Conservation (phyloP, 2,113 vertebrate species). For the Heterotilapia buettikoferi region DNA sequence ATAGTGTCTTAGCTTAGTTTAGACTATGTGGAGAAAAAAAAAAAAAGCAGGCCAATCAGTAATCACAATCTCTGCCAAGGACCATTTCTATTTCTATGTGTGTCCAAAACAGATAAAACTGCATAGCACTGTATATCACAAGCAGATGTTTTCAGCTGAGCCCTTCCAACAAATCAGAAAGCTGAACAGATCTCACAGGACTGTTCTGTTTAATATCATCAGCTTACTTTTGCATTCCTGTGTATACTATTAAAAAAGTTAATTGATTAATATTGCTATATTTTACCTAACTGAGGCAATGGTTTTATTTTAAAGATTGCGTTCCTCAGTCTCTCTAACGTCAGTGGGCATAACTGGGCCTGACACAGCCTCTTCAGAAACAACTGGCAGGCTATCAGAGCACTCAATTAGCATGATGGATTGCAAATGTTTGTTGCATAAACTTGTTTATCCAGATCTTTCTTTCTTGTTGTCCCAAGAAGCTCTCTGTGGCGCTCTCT, state of each 20-base stretch:
- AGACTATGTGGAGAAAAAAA: not conserved
- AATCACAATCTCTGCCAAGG: not conserved
- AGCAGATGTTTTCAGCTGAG: constrained; percentile 51
- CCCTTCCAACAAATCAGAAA: constrained; percentile 3
- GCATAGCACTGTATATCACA: constrained; percentile 42
- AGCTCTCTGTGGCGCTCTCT: not conserved
- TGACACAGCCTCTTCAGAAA: constrained; percentile 1
- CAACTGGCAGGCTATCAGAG: constrained; percentile 34
- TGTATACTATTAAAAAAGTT: not conserved
- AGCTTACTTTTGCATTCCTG: not conserved
- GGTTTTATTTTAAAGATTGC: not conserved
- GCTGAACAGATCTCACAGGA: not conserved
- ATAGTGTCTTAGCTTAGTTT: not conserved
- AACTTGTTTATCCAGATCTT: constrained; percentile 14
- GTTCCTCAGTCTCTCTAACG: not conserved
- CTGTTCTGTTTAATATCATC: not conserved
- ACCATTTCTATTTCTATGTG: constrained; percentile 8
- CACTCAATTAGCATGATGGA: constrained; percentile 6
- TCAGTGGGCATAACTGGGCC: not conserved
- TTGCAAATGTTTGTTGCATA: constrained; percentile 37
- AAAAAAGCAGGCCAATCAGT: not conserved
- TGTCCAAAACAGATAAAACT: constrained; percentile 47
- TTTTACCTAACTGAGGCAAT: not conserved
- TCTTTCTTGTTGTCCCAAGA: not conserved
- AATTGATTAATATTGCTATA: not conserved